A percentile compares a stretch with the other conserved stretches of the same genome.
phyloP scores from a whole-genome alignment of 2,888 invertebrate genomes.

The Psylliodes chrysocephalus region DNA sequence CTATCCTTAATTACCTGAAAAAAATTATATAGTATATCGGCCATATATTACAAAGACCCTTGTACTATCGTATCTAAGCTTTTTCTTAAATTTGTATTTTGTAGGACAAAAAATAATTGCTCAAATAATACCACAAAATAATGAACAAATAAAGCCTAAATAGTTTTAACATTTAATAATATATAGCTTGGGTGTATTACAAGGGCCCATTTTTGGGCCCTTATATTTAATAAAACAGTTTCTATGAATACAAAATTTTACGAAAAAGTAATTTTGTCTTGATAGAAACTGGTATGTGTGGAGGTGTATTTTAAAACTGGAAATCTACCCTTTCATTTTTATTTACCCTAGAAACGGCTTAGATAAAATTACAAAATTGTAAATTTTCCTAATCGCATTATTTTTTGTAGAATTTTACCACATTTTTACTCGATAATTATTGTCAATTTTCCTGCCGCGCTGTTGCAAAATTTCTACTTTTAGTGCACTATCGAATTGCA shows the following conservation, averaged over 20 bases:
- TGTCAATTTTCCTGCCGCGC: constrained; percentile 9
- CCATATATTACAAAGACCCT: neutral
- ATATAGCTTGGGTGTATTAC: no score
- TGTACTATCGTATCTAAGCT: neutral
- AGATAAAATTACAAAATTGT: neutral
- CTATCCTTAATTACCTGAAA: neutral
- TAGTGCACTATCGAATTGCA: constrained; percentile 1
- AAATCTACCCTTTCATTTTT: neutral
- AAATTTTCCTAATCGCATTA: neutral
- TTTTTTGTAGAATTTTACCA: neutral
- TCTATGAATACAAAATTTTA: no score
- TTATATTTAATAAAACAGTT: no score
- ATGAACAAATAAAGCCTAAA: no score
- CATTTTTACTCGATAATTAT: neutral
- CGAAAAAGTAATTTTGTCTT: no score
- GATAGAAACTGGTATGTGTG: no score
- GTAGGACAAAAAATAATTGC: neutral
- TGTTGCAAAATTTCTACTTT: constrained; percentile 2
- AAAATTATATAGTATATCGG: neutral
- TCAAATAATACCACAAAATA: neutral
- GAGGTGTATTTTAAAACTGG: neutral
- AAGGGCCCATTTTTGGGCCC: no score
- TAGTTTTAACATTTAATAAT: no score
- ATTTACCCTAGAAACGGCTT: neutral
- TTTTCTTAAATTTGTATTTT: neutral